A percentile compares a stretch with the other conserved stretches of the same genome.
Evolutionary conservation across 2,797 vertebrate genomes (phyloP).

Genomic region (Gambusia yucatana): DNA sequence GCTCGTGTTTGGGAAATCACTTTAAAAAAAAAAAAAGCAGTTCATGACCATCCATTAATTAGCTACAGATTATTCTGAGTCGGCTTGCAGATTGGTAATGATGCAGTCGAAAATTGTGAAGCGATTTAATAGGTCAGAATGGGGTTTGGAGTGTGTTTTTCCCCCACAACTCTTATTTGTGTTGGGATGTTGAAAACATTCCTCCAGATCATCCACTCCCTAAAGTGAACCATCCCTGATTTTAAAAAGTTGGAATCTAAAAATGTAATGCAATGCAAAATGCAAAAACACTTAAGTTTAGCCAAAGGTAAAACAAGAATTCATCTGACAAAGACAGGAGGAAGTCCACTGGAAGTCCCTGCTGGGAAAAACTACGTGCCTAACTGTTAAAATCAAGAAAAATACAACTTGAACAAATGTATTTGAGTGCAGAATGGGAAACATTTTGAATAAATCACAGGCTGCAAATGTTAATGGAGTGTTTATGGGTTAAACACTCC

Average conservation of each 20-base stretch:
- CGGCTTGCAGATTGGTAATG: not conserved
- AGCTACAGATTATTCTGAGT: conserved; percentile 19
- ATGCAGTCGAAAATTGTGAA: conserved; percentile 1
- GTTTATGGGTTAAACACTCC: too few relatives aligned
- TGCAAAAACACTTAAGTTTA: conserved; percentile 1
- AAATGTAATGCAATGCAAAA: conserved; percentile 14
- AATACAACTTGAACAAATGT: not conserved
- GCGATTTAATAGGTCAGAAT: conserved; percentile 16
- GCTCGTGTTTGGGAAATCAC: conserved; percentile 11
- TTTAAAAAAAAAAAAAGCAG: conserved; percentile 7
- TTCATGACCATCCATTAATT: conserved; percentile 35
- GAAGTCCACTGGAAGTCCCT: not conserved
- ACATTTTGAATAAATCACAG: not conserved
- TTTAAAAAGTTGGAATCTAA: conserved; percentile 5
- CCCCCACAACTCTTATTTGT: not conserved
- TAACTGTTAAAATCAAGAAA: not conserved
- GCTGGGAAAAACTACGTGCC: not conserved
- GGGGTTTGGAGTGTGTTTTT: conserved; percentile 10
- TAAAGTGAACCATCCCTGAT: not conserved
- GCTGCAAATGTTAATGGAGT: not conserved
- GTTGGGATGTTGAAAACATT: conserved; percentile 3
- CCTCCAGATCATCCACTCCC: not conserved
- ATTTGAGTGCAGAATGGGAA: not conserved
- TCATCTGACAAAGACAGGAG: not conserved
- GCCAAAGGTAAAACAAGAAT: conserved; percentile 9